Evolutionary conservation across 2,797 vertebrate genomes (phyloP).

Genomic region (Myotis vivesi): DNA sequence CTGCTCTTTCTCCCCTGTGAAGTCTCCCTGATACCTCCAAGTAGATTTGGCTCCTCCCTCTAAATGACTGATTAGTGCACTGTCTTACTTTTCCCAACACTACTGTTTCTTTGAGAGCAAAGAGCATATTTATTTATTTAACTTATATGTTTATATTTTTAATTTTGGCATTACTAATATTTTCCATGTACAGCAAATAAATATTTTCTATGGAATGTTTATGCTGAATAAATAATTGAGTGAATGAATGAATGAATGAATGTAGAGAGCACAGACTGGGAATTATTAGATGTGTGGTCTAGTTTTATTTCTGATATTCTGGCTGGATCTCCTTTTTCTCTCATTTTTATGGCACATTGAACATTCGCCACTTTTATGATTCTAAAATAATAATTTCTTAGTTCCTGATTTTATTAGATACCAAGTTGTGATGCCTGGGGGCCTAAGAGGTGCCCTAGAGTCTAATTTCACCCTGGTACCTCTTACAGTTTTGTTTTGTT

Average conservation of each 20-base stretch:
- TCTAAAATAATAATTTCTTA: neutral
- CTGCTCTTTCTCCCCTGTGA: neutral
- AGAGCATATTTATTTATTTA: neutral
- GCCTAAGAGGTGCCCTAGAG: neutral
- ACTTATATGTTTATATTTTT: neutral
- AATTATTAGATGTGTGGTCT: neutral
- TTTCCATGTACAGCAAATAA: neutral
- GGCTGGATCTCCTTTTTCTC: neutral
- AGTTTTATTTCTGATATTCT: slow-evolving; percentile 4
- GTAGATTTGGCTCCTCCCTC: neutral
- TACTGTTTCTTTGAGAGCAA: neutral
- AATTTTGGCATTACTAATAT: neutral
- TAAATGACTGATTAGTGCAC: neutral
- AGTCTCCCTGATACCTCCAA: neutral
- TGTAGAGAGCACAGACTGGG: neutral
- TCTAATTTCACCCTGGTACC: neutral
- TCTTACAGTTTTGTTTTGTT: neutral
- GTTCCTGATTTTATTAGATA: neutral
- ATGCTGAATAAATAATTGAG: neutral
- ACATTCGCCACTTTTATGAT: neutral
- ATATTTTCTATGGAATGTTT: neutral
- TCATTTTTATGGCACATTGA: neutral
- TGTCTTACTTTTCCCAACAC: neutral
- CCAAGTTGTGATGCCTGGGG: neutral
- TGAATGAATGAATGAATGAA: neutral